Conservation (phyloP, 2,888 invertebrate genomes). For the Metalampra italica region DNA sequence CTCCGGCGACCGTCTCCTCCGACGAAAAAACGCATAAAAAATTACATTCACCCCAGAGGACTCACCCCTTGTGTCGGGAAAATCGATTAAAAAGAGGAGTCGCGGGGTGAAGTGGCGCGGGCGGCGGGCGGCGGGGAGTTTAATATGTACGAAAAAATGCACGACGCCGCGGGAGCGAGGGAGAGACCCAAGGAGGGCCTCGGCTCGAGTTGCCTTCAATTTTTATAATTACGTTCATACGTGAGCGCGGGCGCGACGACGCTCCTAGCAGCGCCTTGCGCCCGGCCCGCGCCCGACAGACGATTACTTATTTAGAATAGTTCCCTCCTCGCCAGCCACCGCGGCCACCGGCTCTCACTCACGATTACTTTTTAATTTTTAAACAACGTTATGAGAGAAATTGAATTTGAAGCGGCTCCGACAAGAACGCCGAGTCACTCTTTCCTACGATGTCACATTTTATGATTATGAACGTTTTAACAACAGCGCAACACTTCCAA, state of each 20-base stretch:
- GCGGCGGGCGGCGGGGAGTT: slow-evolving; percentile 60
- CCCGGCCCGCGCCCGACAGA: slow-evolving; percentile 23
- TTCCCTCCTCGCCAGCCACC: slow-evolving; percentile 29
- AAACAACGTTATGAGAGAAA: slow-evolving; percentile 27
- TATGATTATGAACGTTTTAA: slow-evolving; percentile 13
- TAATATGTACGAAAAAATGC: slow-evolving; percentile 80
- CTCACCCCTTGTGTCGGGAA: slow-evolving; percentile 79
- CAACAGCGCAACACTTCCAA: slow-evolving; percentile 26
- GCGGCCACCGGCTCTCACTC: slow-evolving; percentile 35
- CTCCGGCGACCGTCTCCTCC: slow-evolving; percentile 73
- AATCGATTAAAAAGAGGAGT: slow-evolving; percentile 79
- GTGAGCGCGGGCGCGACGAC: slow-evolving; percentile 75
- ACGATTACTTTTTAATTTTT: slow-evolving; percentile 53
- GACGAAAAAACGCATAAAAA: slow-evolving; percentile 78
- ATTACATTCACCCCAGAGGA: slow-evolving; percentile 79
- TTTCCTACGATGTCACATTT: neutral
- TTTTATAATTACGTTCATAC: slow-evolving; percentile 79
- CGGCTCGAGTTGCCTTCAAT: slow-evolving; percentile 72
- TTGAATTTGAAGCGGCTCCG: slow-evolving; percentile 23
- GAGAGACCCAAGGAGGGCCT: slow-evolving; percentile 62
- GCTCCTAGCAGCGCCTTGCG: slow-evolving; percentile 20
- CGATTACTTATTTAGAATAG: slow-evolving; percentile 62
- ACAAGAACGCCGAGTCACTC: slow-evolving; percentile 1
- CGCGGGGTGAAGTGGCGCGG: slow-evolving; percentile 60
- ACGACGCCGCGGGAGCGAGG: slow-evolving; percentile 72